phyloP scores from a whole-genome alignment of 2,888 invertebrate species.

The Macroteleia sp. region DNA sequence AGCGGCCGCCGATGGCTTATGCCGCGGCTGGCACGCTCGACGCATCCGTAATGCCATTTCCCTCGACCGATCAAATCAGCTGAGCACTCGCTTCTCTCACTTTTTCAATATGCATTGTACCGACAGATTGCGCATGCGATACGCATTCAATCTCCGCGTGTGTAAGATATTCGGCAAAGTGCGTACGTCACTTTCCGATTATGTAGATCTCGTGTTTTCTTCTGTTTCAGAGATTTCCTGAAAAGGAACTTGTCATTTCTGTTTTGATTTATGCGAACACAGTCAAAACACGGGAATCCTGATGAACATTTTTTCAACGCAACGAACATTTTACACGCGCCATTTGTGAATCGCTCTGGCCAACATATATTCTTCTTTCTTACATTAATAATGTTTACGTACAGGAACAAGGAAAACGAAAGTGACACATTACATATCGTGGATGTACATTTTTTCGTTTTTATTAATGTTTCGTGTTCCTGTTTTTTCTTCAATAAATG shows the following conservation, averaged over 20 bases:
- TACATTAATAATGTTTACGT: too few species aligned
- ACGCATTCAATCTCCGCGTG: conserved; percentile 31
- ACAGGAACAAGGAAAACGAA: too few species aligned
- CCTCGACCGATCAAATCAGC: conserved; percentile 60
- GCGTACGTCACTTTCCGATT: conserved; percentile 51
- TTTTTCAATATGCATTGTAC: conserved; percentile 43
- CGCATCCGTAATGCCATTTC: conserved; percentile 78
- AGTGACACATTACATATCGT: too few species aligned
- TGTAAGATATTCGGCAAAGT: conserved; percentile 27
- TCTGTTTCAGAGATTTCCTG: conserved; percentile 19
- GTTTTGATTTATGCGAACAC: conserved; percentile 35
- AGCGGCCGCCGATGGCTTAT: conserved; percentile 76
- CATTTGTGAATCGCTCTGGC: too few species aligned
- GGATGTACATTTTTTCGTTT: too few species aligned
- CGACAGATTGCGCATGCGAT: conserved; percentile 18
- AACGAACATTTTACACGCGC: too few species aligned
- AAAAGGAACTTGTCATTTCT: conserved; percentile 43
- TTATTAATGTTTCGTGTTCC: too few species aligned
- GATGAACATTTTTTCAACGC: too few species aligned
- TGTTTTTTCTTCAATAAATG: too few species aligned
- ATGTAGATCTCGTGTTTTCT: conserved; percentile 38
- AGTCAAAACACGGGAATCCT: too few species aligned
- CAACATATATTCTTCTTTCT: too few species aligned
- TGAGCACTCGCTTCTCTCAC: conserved; percentile 41
- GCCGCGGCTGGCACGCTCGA: conserved; percentile 70